Base-by-base conservation (phyloP, 1,140 invertebrate species). In the Drosophila carrolli region DNA sequence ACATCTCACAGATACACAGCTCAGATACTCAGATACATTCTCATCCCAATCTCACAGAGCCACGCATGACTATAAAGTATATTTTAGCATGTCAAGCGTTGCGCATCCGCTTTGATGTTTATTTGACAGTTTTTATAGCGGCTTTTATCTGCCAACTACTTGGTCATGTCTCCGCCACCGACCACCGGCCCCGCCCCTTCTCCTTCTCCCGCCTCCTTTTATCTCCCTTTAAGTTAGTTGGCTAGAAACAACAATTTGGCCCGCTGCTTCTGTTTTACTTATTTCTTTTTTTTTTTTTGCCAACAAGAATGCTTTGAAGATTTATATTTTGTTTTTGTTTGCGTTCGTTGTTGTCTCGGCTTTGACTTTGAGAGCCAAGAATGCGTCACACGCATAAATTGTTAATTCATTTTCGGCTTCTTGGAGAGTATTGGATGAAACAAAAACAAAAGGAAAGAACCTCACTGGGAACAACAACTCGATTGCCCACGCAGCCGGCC, bases 81-180 rank as follows among this genome's bases (percentile, higher is more conserved):
- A 86, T 90, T 90, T 90, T 86, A 90, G 85, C 86, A 90, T 90
- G 86, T 90, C 86, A 90, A 90, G 81, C 83, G 83, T 86, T 86
- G 83, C 86, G 86, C 86, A 90, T 90, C 86, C 86, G 82, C 86
- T 90, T 90, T 90, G 86, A 90, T 90, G 86, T 90, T 86, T 90
- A 90, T 90, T 90, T 90, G 86, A 90, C 86, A 90, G 86, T 86
- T 90, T 90, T 90, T 86, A 90, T 90, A 86, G 88, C 79, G 73
- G 86, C 86, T 90, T 90, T 90, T 90, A 90, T 90, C 86, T 90
- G 76, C 82, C 81, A 84, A 89, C 84, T 88, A 86, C 83, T 86
- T 88, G 82, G 70, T 75, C 66, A 75, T 63, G 58, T 68, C 23
- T 27, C 50, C 16, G 35, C 19, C 8, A 23, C 23, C 23, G 23